Evolutionary conservation across 2,888 invertebrate species (phyloP), one percentile per base, ranked within the genome.

Genomic region (Drosophila imparisetae): DNA sequence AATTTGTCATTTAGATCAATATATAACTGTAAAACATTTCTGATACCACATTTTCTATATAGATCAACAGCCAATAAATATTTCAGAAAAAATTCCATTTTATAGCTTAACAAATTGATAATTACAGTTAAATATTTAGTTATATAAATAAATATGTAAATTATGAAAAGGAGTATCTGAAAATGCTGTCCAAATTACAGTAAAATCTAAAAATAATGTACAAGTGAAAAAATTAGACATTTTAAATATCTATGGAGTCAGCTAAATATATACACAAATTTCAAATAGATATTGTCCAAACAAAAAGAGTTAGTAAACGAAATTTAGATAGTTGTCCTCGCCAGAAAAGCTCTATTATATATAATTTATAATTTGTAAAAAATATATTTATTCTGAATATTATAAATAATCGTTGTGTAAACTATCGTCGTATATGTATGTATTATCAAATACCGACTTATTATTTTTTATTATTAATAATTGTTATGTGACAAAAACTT

Each of bases 331-430:
- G 24, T 15, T 24, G 21, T 15, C 7, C 13, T 45, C 8, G 45
- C 45, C 24, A 45, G 24, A 45, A 45, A 24, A 45, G 45, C 45
- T 45, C 45, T 45, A 45, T 45, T 45, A 45, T 24, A 24, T 45
- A 45, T 45, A 38, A 24, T 15, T 24, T 24, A 24, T 45, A 45
- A 45, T 45, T 45, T 45, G 8, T 45, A 4, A 15, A 24, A 45
- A 45, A 45, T 4, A 45, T 24, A 45, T 45, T 24, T 15, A 45
- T 24, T 45, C 24, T 8, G 15, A 45, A 24, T 24, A 45, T 24
- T 24, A 15, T 15, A 8, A 45, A 8, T 24, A 4, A 45, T 45
- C 8, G 15, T 24, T 45, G 15, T 45, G 11, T 15, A 45, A 24
- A 15, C 24, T 7, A 15, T 45, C 8, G 24, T 24, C 15, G 13